Base-by-base conservation (phyloP, 2,888 invertebrate species). In the Oasisia sp. region DNA sequence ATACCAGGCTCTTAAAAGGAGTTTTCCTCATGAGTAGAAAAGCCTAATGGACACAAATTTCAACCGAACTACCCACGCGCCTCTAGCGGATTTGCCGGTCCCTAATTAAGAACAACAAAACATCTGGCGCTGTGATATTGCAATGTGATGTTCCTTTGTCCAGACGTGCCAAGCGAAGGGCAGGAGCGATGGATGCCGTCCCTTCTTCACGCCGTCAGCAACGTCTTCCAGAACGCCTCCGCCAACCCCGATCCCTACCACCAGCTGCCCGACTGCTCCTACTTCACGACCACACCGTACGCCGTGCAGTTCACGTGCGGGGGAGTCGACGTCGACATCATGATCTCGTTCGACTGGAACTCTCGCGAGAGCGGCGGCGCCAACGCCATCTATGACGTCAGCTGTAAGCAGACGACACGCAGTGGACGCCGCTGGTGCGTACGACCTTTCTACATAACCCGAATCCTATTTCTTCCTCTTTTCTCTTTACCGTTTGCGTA, bases 261-360 rank as follows among this genome's bases (percentile, higher is more conserved):
- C 91, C 93, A 94, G 4, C 91, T 94, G 32, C 94, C 94, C 14
- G 93, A 93, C 44, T 93, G 94, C 92, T 74, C 92, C 14, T 90
- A 93, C 92, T 94, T 94, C 91, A 89, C 91, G 90, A 92, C 92
- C 32, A 92, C 93, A 2, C 58, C 92, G 3, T 90, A 91, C 32
- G 92, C 93, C 5, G 92, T 94, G 32, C 93, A 94, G 93, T 94
- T 94, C 91, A 93, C 92, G 27, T 94, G 94, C 58, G 93, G 38
- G 9, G 93, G 93, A 32, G 91, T 94, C 38, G 94, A 94, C 90
- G 93, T 94, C 19, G 94, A 94, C 92, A 92, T 94, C 50, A 91
- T 92, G 92, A 44, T 93, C 27, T 92, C 93, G 14, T 92, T 92
- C 32, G 94, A 94, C 92, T 94, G 94, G 94, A 92, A 93, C 38